Base-by-base conservation (phyloP, 1,140 invertebrate genomes). In the Drosophila athabasca region DNA sequence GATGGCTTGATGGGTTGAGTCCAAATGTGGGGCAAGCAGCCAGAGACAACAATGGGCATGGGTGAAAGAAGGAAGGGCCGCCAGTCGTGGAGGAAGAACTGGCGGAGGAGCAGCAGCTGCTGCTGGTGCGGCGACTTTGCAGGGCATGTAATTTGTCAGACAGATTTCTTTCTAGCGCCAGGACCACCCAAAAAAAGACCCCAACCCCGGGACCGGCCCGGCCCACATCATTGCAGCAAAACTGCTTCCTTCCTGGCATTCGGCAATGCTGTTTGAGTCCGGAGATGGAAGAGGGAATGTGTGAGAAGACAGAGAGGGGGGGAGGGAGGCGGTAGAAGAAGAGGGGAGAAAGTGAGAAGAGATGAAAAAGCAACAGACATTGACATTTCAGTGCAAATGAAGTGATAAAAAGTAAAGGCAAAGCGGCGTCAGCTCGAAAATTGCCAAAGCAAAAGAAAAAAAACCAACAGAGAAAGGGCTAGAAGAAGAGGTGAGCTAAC, bases 321-420 rank as follows among this genome's bases (percentile, higher is more conserved):
- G 7, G 17, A 1, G 2, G 35, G 26, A 41, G 43, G 17, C 58
- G 41, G 11, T 9, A 3, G 15, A 70, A 41, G 51, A 44, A 57
- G 15, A 24, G 22, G 9, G 24, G n/a, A 24, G 8, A 7, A 6
- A 67, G 31, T 19, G 15, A 39, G 55, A 51, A 48, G 22, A 49
- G 49, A 62, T 45, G 29, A 52, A 45, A 24, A 19, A 64, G 61
- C 59, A 68, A 54, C 62, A 78, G 74, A 87, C 77, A 78, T 87
- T 78, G 83, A 87, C 82, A 87, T 79, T 79, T 87, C 78, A 62
- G 70, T 72, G 75, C 67, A 78, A 85, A 85, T 85, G 83, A 88
- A 82, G 82, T 87, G 82, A 88, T 88, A 79, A 82, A 82, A 81
- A 59, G 61, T 72, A 65, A 68, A 65, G 80, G 59, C 61, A 71